Percentiles rank a stretch among this genome's conserved stretches.
Evolutionary conservation across 2,888 invertebrate species (phyloP).

Genomic region (Orthonevra nobilis): DNA sequence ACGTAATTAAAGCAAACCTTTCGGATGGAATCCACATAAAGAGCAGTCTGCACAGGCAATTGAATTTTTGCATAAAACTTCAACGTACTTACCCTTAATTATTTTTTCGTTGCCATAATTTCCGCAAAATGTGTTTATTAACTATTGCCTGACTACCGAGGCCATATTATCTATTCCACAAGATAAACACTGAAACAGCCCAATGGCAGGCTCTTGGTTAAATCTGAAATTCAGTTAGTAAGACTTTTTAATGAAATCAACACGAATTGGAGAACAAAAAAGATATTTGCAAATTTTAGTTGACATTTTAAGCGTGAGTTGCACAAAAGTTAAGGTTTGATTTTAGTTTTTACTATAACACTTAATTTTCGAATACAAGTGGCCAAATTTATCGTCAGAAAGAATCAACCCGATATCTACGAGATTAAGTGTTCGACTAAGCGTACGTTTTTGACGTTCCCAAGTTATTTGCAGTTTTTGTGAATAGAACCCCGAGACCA

Average conservation of each 20-base stretch:
- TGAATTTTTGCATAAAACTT: no score
- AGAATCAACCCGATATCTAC: constrained; percentile 45
- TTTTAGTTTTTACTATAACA: constrained; percentile 46
- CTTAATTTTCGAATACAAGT: no score
- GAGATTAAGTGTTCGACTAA: constrained; percentile 61
- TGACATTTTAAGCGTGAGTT: no score
- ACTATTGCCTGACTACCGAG: no score
- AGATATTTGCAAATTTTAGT: constrained; percentile 48
- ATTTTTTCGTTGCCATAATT: no score
- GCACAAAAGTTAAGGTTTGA: constrained; percentile 38
- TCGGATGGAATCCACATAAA: no score
- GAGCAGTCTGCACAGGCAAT: no score
- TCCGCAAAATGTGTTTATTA: background rate
- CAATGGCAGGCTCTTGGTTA: background rate
- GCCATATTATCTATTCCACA: no score
- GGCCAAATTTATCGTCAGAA: constrained; percentile 6
- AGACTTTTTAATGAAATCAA: constrained; percentile 45
- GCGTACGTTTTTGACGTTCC: constrained; percentile 26
- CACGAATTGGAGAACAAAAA: constrained; percentile 52
- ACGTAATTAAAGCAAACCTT: no score
- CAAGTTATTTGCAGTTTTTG: constrained; percentile 7
- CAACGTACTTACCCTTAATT: no score
- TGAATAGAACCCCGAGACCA: constrained; percentile 15
- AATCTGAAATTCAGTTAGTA: constrained; percentile 34
- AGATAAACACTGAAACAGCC: constrained; percentile 11